These are phyloP conservation scores for Ptilodon capucinus DNA, from an alignment of 2,888 invertebrate genomes.

Conservation along the genomic window DNA sequence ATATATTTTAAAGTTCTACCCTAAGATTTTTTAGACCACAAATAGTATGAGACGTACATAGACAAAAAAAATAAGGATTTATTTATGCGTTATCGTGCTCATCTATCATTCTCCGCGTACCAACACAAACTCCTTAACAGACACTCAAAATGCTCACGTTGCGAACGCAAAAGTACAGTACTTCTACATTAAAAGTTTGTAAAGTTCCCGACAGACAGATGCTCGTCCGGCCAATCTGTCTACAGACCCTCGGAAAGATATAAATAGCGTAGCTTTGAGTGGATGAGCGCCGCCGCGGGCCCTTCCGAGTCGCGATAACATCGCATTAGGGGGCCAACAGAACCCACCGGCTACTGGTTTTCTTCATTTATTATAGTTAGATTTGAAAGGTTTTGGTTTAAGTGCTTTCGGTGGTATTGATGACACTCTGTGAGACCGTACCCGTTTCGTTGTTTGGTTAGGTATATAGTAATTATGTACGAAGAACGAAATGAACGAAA, in stretches of 20 bases:
- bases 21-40: too few relatives aligned
- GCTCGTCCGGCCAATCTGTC: slow-evolving; percentile 59
- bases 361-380: slow-evolving; percentile 52
- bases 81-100: too few relatives aligned
- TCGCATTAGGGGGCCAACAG: slow-evolving; percentile 74
- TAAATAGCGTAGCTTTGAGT: slow-evolving; percentile 78
- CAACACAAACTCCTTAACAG: too few relatives aligned
- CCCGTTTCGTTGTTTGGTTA: not conserved
- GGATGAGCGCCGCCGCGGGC: slow-evolving; percentile 72
- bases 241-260: slow-evolving; percentile 57
- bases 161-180: not conserved
- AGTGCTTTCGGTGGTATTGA: not conserved
- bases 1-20: too few relatives aligned
- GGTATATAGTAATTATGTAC: too few relatives aligned
- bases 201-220: slow-evolving; percentile 50
- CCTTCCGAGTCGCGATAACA: slow-evolving; percentile 69
- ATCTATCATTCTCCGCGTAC: too few relatives aligned
- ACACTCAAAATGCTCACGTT: not conserved
- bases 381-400: slow-evolving; percentile 18
- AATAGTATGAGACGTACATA: too few relatives aligned
- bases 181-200: slow-evolving; percentile 17
- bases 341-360: slow-evolving; percentile 69
- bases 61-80: too few relatives aligned
- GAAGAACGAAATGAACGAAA: too few relatives aligned
- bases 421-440: not conserved